Percentiles rank a stretch among this genome's conserved stretches.
These are phyloP conservation scores for Rhabdomys pumilio DNA, from an alignment of 2,797 vertebrate species.

Conservation along the genomic window DNA sequence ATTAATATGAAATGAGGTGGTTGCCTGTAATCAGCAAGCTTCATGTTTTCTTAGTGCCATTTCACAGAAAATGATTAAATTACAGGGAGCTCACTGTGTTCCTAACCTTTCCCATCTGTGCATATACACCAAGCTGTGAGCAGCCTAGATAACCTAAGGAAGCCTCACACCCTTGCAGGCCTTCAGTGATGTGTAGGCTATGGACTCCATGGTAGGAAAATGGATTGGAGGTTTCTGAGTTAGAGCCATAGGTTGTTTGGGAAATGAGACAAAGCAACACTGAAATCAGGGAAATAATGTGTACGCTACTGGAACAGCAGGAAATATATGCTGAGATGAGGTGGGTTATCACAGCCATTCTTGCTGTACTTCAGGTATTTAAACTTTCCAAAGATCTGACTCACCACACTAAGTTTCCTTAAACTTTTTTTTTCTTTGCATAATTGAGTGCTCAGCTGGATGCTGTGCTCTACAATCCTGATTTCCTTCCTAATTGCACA, in stretches of 20 bases:
- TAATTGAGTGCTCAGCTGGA: constrained; percentile 85
- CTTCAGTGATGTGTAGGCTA: neutral
- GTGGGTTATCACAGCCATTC: neutral
- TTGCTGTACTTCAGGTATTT: constrained; percentile 75
- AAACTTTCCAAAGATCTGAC: constrained; percentile 58
- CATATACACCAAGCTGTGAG: neutral
- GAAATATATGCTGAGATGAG: neutral
- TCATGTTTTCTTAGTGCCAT: constrained; percentile 42
- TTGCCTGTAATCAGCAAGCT: neutral
- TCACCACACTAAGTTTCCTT: constrained; percentile 66
- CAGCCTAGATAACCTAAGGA: neutral
- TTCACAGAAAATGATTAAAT: constrained; percentile 44
- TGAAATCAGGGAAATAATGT: neutral
- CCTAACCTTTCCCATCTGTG: constrained; percentile 14
- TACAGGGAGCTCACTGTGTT: constrained; percentile 48
- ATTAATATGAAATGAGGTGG: constrained; percentile 16
- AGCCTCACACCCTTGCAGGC: neutral
- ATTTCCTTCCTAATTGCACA: constrained; percentile 87
- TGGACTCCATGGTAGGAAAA: neutral
- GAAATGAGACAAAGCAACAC: constrained; percentile 35
- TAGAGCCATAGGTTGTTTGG: constrained; percentile 30
- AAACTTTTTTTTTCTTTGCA: constrained; percentile 76
- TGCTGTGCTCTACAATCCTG: constrained; percentile 78
- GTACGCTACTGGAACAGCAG: neutral
- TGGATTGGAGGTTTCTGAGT: neutral